phyloP scores from a whole-genome alignment of 2,797 vertebrate genomes.

The Cephalopachus bancanus region DNA sequence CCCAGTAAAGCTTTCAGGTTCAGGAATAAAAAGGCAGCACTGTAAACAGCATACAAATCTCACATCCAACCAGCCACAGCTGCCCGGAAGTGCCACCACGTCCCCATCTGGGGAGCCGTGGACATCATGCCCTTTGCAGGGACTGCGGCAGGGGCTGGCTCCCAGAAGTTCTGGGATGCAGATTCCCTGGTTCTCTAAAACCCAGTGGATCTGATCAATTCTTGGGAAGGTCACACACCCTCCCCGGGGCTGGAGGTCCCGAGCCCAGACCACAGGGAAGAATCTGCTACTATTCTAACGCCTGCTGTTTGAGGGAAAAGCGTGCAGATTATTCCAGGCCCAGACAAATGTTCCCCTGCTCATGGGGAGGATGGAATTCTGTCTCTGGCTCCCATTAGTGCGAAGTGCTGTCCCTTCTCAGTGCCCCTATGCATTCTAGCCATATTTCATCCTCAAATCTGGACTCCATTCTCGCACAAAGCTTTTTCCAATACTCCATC shows the following conservation, averaged over 20 bases:
- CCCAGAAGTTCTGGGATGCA: not conserved
- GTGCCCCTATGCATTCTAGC: not conserved
- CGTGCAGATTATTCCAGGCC: not conserved
- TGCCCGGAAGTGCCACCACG: not conserved
- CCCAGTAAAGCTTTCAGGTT: slow-evolving; percentile 69
- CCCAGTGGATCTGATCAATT: not conserved
- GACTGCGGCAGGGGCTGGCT: not conserved
- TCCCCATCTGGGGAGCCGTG: not conserved
- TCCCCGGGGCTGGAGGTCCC: not conserved
- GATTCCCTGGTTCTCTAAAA: not conserved
- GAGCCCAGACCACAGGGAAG: not conserved
- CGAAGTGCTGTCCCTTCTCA: not conserved
- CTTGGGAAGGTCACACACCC: not conserved
- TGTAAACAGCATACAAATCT: slow-evolving; percentile 63
- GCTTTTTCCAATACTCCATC: not conserved
- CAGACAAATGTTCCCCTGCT: not conserved
- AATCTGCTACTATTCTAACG: not conserved
- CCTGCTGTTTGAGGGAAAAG: not conserved
- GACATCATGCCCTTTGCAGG: not conserved
- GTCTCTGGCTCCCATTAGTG: not conserved
- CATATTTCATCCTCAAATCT: not conserved
- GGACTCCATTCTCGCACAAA: not conserved
- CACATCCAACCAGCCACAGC: not conserved
- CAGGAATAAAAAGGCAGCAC: slow-evolving; percentile 59
- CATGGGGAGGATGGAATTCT: not conserved